Evolutionary conservation across 2,797 vertebrate genomes (phyloP), one percentile per base, ranked within the genome.

Genomic region (Alauda arvensis): DNA sequence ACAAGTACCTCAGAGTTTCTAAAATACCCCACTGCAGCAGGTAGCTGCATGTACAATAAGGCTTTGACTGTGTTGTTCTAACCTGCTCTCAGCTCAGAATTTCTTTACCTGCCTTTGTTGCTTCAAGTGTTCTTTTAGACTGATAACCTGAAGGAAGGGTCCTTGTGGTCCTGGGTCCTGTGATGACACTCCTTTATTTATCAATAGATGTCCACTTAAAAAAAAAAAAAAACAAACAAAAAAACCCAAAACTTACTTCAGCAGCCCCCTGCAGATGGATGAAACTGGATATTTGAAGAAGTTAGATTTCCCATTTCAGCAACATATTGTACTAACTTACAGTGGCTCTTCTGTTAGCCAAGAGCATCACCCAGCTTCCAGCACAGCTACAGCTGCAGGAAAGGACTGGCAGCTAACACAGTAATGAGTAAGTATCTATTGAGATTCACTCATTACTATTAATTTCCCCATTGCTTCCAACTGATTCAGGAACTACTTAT

Each of bases 371-470:
- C 77, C 81, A 77, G 9, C 88, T 92, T 87, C 90, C 76, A 94
- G 70, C 75, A 46, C 5, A 5, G 70, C 71, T 94, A 89, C 92
- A 84, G 83, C 89, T 95, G 88, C 87, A 92, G 85, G 85, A 87
- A 74, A 79, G 70, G 69, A 81, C 69, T 94, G 90, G 91, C 87
- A 91, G 84, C 90, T 89, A 87, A 85, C 87, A 86, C 76, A 67
- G 60, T 77, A 94, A 91, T 88, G 85, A 95, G 79, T 83, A 66
- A 87, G 78, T 83, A 75, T 81, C 94, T 91, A 85, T 77, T 90
- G 92, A 94, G 91, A 95, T 93, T 96, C 90, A 46, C 77, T 95
- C 94, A 95, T 96, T 92, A 93, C 92, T 95, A 91, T 95, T 95
- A 94, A 96, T 95, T 94, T 91, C 55, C 48, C 53, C 3, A 1